Evolutionary conservation across 2,888 invertebrate genomes (phyloP).

Genomic region (Uropetala carovei): DNA sequence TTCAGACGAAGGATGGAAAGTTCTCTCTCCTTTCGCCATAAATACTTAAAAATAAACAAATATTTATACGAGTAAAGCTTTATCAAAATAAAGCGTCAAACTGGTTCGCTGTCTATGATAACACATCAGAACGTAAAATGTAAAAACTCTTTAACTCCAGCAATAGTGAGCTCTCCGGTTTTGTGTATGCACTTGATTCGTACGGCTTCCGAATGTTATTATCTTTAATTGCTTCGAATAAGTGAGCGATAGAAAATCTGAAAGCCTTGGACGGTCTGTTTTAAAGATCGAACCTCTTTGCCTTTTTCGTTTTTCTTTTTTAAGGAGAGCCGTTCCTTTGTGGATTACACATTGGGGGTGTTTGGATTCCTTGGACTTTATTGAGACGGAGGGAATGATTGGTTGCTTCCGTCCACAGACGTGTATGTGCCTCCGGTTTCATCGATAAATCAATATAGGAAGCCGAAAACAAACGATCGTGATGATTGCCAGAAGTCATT

Average conservation of each 20-base stretch:
- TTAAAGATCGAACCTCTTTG: neutral
- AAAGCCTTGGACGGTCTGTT: neutral
- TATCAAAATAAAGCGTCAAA: too few species aligned
- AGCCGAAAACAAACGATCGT: neutral
- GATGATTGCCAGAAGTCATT: neutral
- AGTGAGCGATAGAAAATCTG: neutral
- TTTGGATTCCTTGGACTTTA: conserved; percentile 10
- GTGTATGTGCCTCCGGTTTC: neutral
- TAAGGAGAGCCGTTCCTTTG: neutral
- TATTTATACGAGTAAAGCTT: too few species aligned
- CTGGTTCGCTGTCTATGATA: too few species aligned
- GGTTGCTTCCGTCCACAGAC: neutral
- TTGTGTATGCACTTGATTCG: too few species aligned
- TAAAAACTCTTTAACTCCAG: too few species aligned
- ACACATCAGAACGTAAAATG: too few species aligned
- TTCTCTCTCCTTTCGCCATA: too few species aligned
- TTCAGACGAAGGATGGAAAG: too few species aligned
- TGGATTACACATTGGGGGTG: neutral
- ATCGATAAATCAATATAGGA: neutral
- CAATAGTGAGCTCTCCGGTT: too few species aligned
- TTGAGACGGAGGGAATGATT: neutral
- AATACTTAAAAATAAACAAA: too few species aligned
- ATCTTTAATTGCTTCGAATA: neutral
- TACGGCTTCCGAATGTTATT: too few species aligned
- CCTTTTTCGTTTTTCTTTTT: neutral